phyloP scores from a whole-genome alignment of 2,797 vertebrate genomes.

The Sphenodon punctatus region DNA sequence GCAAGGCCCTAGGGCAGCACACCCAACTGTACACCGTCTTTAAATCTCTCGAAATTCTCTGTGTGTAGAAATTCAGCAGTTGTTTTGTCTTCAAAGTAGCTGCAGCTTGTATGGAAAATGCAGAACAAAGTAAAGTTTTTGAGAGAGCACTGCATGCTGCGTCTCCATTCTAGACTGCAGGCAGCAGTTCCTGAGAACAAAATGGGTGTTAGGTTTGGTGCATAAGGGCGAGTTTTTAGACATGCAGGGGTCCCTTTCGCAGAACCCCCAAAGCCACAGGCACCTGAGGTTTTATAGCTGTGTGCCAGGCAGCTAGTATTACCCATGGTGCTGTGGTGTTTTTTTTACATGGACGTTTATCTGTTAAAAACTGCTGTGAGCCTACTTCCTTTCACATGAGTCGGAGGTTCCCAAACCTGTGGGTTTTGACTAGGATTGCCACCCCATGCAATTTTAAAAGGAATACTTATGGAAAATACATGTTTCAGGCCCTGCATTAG shows the following conservation, averaged over 20 bases:
- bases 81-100: background rate
- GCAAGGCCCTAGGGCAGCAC: too few species aligned
- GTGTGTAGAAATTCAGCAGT: background rate
- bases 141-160: background rate
- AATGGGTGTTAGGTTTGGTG: background rate
- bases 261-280: background rate
- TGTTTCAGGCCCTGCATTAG: too few species aligned
- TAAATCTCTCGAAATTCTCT: background rate
- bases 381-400: accelerated
- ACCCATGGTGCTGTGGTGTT: background rate
- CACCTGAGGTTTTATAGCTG: background rate
- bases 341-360: accelerated
- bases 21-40: background rate
- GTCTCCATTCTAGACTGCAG: too few species aligned
- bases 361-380: background rate
- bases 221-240: accelerated
- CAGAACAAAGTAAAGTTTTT: background rate
- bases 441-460: too few species aligned
- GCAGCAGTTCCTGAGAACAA: background rate
- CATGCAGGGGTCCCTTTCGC: background rate
- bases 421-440: too few species aligned
- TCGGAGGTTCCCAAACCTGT: too few species aligned
- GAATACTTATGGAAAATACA: too few species aligned
- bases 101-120: background rate
- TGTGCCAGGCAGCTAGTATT: background rate